Evolutionary conservation across 2,113 vertebrate genomes (phyloP).

Genomic region (Mastomys natalensis): DNA sequence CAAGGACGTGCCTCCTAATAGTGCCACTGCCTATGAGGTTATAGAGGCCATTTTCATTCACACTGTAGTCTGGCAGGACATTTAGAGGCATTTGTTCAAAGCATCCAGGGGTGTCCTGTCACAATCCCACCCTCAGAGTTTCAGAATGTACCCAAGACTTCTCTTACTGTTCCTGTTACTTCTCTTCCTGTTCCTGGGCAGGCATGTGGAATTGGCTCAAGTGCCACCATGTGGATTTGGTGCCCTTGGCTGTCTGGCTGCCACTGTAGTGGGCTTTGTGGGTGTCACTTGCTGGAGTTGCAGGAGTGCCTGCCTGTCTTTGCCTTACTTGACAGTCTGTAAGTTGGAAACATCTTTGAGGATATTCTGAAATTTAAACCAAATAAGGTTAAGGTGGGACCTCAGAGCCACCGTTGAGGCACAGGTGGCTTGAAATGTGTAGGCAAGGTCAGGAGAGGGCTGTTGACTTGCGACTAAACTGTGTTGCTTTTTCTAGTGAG

Average conservation of each 20-base stretch:
- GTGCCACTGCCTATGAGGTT: too few species aligned
- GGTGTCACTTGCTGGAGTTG: background rate
- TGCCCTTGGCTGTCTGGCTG: rapidly evolving
- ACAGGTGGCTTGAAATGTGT: background rate
- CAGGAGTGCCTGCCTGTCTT: background rate
- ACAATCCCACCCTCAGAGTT: background rate
- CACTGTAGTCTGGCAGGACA: background rate
- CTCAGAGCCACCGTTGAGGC: background rate
- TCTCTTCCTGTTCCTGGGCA: background rate
- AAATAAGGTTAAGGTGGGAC: conserved; percentile 34
- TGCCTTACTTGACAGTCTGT: background rate
- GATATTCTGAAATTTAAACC: conserved; percentile 64
- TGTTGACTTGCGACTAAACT: background rate
- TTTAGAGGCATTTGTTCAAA: background rate
- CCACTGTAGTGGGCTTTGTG: rapidly evolving
- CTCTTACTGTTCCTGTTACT: background rate
- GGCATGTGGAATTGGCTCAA: rapidly evolving
- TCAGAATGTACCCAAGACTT: background rate
- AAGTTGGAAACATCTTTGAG: conserved; percentile 47
- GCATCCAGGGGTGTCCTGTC: background rate
- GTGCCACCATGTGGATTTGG: background rate
- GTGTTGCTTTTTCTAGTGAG: background rate
- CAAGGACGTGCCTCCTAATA: background rate
- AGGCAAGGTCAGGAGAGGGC: background rate
- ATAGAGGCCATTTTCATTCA: background rate